These are phyloP conservation scores for Holocentrus rufus DNA, from an alignment of 2,797 vertebrate genomes.

Conservation along the genomic window DNA sequence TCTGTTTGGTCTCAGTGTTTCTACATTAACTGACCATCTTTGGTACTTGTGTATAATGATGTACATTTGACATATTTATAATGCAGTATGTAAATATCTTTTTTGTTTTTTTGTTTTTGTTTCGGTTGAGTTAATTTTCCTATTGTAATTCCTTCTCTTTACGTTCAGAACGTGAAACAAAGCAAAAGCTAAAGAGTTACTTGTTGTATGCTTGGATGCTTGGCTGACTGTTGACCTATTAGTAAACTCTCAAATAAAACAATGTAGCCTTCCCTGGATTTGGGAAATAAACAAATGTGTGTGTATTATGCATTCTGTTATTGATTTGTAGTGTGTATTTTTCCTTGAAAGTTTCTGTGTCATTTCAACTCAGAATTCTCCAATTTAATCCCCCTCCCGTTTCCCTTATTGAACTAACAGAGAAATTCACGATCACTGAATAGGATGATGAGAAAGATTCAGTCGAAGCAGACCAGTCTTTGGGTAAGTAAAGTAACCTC, in stretches of 20 bases:
- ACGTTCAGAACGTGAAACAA: slow-evolving; percentile 78
- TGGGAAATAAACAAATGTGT: slow-evolving; percentile 68
- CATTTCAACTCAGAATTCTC: background rate
- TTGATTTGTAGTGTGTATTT: slow-evolving; percentile 4
- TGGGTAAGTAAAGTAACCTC: slow-evolving; percentile 63
- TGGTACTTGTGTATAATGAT: slow-evolving; percentile 90
- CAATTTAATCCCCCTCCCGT: slow-evolving; percentile 31
- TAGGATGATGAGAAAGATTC: background rate
- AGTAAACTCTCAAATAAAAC: slow-evolving; percentile 87
- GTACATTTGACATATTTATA: slow-evolving; percentile 93
- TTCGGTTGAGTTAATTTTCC: slow-evolving; percentile 73
- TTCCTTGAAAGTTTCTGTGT: background rate
- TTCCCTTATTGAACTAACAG: background rate
- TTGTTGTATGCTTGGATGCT: slow-evolving; percentile 86
- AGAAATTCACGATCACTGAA: slow-evolving; percentile 2
- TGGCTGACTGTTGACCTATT: slow-evolving; percentile 86
- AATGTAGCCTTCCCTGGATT: slow-evolving; percentile 80
- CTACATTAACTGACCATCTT: slow-evolving; percentile 74
- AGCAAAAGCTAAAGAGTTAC: slow-evolving; percentile 83
- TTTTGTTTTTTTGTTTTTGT: slow-evolving; percentile 68
- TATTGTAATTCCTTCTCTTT: slow-evolving; percentile 71
- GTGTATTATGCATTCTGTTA: slow-evolving; percentile 38
- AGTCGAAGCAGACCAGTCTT: slow-evolving; percentile 20
- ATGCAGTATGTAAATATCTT: slow-evolving; percentile 89
- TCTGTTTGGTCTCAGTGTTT: slow-evolving; percentile 72